Evolutionary conservation across 2,113 vertebrate genomes (phyloP), one percentile per base, ranked within the genome.

Genomic region (Orthonyx spaldingii): DNA sequence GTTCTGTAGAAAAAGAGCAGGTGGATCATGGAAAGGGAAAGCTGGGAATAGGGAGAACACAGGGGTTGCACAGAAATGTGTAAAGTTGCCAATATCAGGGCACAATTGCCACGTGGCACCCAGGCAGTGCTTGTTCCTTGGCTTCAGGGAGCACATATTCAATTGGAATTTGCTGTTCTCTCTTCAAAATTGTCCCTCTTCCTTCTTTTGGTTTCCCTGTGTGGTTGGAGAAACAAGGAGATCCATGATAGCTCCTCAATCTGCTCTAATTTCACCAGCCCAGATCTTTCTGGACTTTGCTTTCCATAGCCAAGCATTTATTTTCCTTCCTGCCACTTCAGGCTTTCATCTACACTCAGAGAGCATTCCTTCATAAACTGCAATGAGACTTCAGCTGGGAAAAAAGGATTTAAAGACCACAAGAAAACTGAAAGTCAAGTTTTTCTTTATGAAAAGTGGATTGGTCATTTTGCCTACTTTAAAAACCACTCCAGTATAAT

Each of bases 11-110:
- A n/a, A 61, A 50, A 28, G 21, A 63, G 7, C 24, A 52, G 18
- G 13, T 5, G 11, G 6, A 16, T 33, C 9, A 32, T 1, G 21
- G 27, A 50, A 72, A 41, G 11, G 47, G 16, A 5, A 11, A 46
- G 12, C 0, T 17, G 35, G 41, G 37, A 46, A 42, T 2, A 20
- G n/a, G 26, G 50, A 47, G 15, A 2, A 11, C 0, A 3, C 5
- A 49, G 22, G 30, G 59, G 16, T 15, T 59, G 32, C 24, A 20
- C 1, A 70, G 79, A 35, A 65, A 50, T 3, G 9, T 17, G 21
- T 3, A 3, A 5, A 28, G 21, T 1, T 85, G 44, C 10, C 27
- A 21, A 8, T 7, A 16, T 2, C 33, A 33, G 2, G 14, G 37
- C 35, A 19, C 7, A 19, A 18, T 6, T 61, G 24, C 18, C 37